Evolutionary conservation across 2,888 invertebrate genomes (phyloP), one percentile per base, ranked within the genome.

Genomic region (Scrobipalpa atriplicella): DNA sequence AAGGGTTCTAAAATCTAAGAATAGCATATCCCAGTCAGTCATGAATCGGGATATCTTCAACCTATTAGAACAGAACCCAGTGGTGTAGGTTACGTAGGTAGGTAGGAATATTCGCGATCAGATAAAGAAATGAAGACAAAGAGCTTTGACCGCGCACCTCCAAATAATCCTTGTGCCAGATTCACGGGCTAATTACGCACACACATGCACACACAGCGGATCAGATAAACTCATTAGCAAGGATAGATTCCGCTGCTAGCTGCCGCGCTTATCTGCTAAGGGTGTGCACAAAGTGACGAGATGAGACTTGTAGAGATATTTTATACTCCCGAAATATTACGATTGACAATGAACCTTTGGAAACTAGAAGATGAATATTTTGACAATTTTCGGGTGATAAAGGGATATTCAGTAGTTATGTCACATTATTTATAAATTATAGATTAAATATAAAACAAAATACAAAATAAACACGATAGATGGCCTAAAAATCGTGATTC

Each of bases 201-300:
- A 66, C 66, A 78, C 84, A 87, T 87, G 86, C 87, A 58, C 58
- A 47, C 47, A 47, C n/a, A 47, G 47, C 58, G 60, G 68, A 81
- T 89, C 92, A 90, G 91, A 92, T 92, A 90, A 90, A 89, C 92
- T 90, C 90, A 92, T 92, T 92, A 90, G 86, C 90, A 87, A 90
- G 89, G 90, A 91, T 90, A 89, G 86, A 90, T 90, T 89, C 87
- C 87, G 81, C 78, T 79, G 79, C 83, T 84, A 79, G 82, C 82
- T 83, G 81, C 76, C 76, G 77, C 76, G 87, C 89, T 91, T 91
- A 92, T 91, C 91, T 86, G 81, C 70, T 72, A 41, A 72, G 69
- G 70, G 39, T 47, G 73, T 36, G 71, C 64, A 51, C 54, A 68
- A 60, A 70, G 68, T 74, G 18, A 67, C 39, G 56, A 75, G 70